These are phyloP conservation scores for Ryuthela nishihirai DNA, from an alignment of 2,888 invertebrate genomes.

Conservation along the genomic window DNA sequence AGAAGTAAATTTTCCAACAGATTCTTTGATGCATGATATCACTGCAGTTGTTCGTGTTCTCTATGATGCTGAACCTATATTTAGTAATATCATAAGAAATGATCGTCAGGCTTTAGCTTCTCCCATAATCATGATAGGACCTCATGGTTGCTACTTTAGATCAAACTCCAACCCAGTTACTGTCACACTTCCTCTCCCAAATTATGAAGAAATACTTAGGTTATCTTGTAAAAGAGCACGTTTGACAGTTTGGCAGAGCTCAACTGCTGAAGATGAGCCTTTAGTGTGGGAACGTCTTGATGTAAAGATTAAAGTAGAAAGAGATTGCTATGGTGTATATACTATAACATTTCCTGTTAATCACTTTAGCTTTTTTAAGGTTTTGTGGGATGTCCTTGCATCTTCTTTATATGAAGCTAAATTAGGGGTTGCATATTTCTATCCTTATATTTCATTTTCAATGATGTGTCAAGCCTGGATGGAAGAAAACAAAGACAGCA, in stretches of 20 bases:
- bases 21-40: conserved; percentile 42
- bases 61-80: conserved; percentile 44
- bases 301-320: conserved; percentile 22
- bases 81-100: too few relatives aligned
- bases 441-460: conserved; percentile 44
- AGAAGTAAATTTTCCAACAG: conserved; percentile 44
- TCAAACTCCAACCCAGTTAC: conserved; percentile 39
- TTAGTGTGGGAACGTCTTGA: conserved; percentile 42
- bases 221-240: conserved; percentile 30
- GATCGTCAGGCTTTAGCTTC: conserved; percentile 42
- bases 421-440: conserved; percentile 45
- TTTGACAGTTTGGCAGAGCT: conserved; percentile 44
- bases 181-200: conserved; percentile 45
- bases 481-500: conserved; percentile 43
- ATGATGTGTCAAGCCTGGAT: conserved; percentile 48
- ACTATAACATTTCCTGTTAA: conserved; percentile 43
- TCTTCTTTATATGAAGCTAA: conserved; percentile 43
- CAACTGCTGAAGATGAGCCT: conserved; percentile 42
- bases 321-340: conserved; percentile 14
- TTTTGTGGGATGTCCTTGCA: conserved; percentile 45
- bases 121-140: conserved; percentile 45
- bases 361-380: conserved; percentile 47
- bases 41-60: conserved; percentile 43
- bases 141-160: conserved; percentile 45
- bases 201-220: conserved; percentile 41